phyloP scores from a whole-genome alignment of 2,888 invertebrate species.

The Lysandra bellargus region DNA sequence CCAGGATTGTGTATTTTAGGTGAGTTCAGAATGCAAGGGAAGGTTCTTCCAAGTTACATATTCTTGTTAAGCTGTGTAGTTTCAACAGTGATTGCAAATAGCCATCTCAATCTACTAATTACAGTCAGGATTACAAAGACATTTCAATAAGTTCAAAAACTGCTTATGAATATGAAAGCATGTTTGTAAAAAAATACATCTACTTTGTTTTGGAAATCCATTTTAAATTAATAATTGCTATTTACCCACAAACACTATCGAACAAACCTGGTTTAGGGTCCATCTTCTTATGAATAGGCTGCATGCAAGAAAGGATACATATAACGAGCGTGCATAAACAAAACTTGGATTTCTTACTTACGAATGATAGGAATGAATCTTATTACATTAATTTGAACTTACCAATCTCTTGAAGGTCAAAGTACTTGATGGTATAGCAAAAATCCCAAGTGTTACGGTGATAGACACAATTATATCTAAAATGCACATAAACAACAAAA shows the following conservation, averaged over 20 bases:
- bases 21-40: background rate
- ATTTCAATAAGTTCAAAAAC: background rate
- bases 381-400: slow-evolving; percentile 28
- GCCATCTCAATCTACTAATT: background rate
- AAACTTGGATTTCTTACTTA: slow-evolving; percentile 21
- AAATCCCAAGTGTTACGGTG: background rate
- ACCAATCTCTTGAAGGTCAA: slow-evolving; percentile 29
- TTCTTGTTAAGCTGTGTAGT: background rate
- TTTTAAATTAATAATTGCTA: background rate
- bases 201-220: slow-evolving; percentile 7
- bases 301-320: slow-evolving; percentile 75
- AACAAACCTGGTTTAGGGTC: slow-evolving; percentile 77
- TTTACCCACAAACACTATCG: slow-evolving; percentile 32
- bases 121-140: background rate
- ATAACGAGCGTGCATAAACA: slow-evolving; percentile 47
- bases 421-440: background rate
- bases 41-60: background rate
- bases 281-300: slow-evolving; percentile 74
- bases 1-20: background rate
- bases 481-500: slow-evolving; percentile 2
- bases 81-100: background rate
- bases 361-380: slow-evolving; percentile 16
- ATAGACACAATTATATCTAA: background rate
- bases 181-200: background rate
- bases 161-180: background rate